Conservation (phyloP, 2,797 vertebrate genomes). For the Trematomus bernacchii region DNA sequence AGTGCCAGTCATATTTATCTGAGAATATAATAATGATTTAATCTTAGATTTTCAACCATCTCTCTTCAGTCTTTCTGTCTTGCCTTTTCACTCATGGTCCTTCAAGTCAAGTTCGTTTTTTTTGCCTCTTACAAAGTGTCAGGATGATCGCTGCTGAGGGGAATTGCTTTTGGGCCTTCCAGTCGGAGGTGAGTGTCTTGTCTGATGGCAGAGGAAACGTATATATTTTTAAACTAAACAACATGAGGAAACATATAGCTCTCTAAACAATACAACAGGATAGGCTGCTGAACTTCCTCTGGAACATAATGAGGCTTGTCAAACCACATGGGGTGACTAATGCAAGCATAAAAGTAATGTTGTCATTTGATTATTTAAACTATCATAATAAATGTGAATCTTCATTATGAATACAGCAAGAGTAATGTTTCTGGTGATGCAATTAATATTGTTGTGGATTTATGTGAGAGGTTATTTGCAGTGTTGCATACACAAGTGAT, state of each 20-base stretch:
- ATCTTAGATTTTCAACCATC: not conserved
- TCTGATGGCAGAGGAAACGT: constrained; percentile 36
- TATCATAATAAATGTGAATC: not conserved
- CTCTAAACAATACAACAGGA: constrained; percentile 61
- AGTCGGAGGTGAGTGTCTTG: constrained; percentile 14
- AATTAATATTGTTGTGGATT: constrained; percentile 2
- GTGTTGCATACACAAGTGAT: not conserved
- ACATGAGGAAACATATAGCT: constrained; percentile 56
- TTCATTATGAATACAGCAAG: not conserved
- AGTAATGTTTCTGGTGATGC: not conserved
- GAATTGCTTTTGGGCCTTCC: not conserved
- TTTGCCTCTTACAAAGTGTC: not conserved
- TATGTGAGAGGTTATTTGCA: not conserved
- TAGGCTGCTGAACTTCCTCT: constrained; percentile 56
- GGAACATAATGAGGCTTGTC: constrained; percentile 23
- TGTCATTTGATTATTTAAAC: not conserved
- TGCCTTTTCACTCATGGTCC: not conserved
- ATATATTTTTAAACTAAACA: constrained; percentile 27
- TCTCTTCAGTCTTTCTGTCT: not conserved
- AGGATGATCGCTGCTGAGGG: constrained; percentile 1
- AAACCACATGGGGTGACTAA: constrained; percentile 12
- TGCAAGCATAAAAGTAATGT: not conserved
- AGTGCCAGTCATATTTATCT: not conserved
- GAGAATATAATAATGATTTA: not conserved
- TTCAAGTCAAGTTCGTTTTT: not conserved